Base-by-base conservation (phyloP, 2,113 vertebrate genomes). In the Blennius ocellaris region DNA sequence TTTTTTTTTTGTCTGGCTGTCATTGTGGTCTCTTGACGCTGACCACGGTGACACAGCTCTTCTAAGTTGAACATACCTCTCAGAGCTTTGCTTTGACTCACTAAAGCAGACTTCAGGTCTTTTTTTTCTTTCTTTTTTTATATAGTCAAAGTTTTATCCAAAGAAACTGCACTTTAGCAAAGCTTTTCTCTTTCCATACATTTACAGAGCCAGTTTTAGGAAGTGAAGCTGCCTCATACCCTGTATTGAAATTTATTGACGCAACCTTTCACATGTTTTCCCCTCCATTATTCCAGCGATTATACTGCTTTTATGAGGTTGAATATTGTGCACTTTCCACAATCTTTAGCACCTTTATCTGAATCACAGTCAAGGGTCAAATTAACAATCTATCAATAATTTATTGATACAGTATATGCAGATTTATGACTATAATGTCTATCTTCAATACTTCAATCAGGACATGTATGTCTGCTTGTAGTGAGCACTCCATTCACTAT, bases 31-130 rank as follows among this genome's bases (percentile, higher is more conserved):
- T 3, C 15, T 15, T 39, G 8, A 45, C 48, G 47, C 45, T 38
- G 21, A 71, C 74, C 83, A 78, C 77, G 8, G 43, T 90, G 89
- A 89, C 69, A 15, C 50, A 55, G 80, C 79, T 59, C 37, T 67
- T 60, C 12, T 21, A 11, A 43, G 21, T 5, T 58, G 47, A 51
- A n/a, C 57, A 41, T 11, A 30, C 6, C 21, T 77, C 55, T 55
- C 62, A 14, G 36, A 66, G 49, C 16, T 60, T 45, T 8, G 39
- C 45, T 43, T 67, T 47, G 9, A 74, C 69, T 59, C 45, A 21
- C 17, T 12, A 2, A 37, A 58, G 56, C 56, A 37, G 52, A 73
- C 66, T 63, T 80, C 69, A 59, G 8, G 67, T 7, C 73, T 58
- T 30, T 38, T 1, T 5, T 49, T 15, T 30, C 4, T 30, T 30